These are phyloP conservation scores for Orthosia gracilis DNA, from an alignment of 2,888 invertebrate genomes.

Conservation along the genomic window DNA sequence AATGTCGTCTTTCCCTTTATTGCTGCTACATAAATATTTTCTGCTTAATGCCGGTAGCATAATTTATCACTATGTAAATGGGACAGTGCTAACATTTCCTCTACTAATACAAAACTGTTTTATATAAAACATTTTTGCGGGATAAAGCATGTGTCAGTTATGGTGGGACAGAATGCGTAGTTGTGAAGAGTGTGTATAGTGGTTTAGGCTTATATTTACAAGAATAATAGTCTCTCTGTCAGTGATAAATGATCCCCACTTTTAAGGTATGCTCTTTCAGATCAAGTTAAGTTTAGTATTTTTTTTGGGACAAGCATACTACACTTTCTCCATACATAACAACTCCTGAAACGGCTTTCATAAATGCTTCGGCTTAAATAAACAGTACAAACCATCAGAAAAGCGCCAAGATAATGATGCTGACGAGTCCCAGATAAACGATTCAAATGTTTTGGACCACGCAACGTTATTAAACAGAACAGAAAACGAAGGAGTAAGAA, in stretches of 20 bases:
- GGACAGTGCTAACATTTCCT: slow-evolving; percentile 31
- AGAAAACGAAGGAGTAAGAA: too few relatives aligned
- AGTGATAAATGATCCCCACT: too few relatives aligned
- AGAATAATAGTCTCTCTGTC: too few relatives aligned
- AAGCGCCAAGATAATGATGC: not conserved
- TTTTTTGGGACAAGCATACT: too few relatives aligned
- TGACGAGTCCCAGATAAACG: not conserved
- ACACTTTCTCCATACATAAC: too few relatives aligned
- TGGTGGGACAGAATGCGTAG: slow-evolving; percentile 5
- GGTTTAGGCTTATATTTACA: not conserved
- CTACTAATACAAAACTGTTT: slow-evolving; percentile 39
- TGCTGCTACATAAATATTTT: slow-evolving; percentile 36
- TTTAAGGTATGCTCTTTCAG: too few relatives aligned
- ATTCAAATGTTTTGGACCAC: not conserved
- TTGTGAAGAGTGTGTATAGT: not conserved
- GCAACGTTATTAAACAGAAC: not conserved
- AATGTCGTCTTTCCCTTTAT: slow-evolving; percentile 3
- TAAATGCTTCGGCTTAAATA: too few relatives aligned
- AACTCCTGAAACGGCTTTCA: too few relatives aligned
- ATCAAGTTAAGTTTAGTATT: too few relatives aligned
- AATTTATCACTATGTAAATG: slow-evolving; percentile 53
- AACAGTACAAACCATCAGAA: not conserved
- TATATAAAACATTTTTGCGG: slow-evolving; percentile 24
- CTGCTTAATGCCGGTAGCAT: slow-evolving; percentile 34
- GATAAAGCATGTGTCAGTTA: slow-evolving; percentile 22